Percentiles rank a stretch among this genome's conserved stretches.
These are phyloP conservation scores for Ennomos fuscantarius DNA, from an alignment of 2,888 invertebrate genomes.

Conservation along the genomic window DNA sequence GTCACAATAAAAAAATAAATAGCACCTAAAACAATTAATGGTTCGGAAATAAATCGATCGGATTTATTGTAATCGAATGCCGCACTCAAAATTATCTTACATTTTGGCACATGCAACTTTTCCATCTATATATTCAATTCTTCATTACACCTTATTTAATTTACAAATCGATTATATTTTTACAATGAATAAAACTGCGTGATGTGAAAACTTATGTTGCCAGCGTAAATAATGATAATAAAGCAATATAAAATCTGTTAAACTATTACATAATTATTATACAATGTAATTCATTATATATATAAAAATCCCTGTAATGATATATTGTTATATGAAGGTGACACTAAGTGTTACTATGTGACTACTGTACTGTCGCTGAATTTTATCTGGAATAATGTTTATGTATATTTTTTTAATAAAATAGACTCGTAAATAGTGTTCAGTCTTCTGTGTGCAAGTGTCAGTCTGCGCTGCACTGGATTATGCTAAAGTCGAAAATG, in stretches of 20 bases:
- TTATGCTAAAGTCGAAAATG: constrained; percentile 11
- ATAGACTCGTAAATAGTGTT: constrained; percentile 82
- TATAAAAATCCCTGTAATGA: constrained; percentile 85
- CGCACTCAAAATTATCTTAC: constrained; percentile 36
- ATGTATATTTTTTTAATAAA: constrained; percentile 80
- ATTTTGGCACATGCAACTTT: constrained; percentile 75
- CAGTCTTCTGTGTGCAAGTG: constrained; percentile 79
- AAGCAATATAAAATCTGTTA: constrained; percentile 74
- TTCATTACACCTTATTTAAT: constrained; percentile 32
- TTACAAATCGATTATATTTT: constrained; percentile 43
- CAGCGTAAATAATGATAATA: constrained; percentile 58
- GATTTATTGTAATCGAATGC: constrained; percentile 40
- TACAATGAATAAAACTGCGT: constrained; percentile 33
- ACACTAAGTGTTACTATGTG: constrained; percentile 53
- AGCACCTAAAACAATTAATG: constrained; percentile 23
- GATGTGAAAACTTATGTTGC: constrained; percentile 31
- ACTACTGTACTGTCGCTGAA: constrained; percentile 46
- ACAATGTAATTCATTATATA: constrained; percentile 77
- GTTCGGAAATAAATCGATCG: constrained; percentile 30
- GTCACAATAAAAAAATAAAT: constrained; percentile 60
- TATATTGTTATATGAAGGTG: constrained; percentile 79
- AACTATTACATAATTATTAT: constrained; percentile 75
- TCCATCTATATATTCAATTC: constrained; percentile 29
- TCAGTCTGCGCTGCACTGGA: constrained; percentile 47
- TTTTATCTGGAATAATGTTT: constrained; percentile 55